phyloP scores from a whole-genome alignment of 2,797 vertebrate species.

The Sebastes dallii region DNA sequence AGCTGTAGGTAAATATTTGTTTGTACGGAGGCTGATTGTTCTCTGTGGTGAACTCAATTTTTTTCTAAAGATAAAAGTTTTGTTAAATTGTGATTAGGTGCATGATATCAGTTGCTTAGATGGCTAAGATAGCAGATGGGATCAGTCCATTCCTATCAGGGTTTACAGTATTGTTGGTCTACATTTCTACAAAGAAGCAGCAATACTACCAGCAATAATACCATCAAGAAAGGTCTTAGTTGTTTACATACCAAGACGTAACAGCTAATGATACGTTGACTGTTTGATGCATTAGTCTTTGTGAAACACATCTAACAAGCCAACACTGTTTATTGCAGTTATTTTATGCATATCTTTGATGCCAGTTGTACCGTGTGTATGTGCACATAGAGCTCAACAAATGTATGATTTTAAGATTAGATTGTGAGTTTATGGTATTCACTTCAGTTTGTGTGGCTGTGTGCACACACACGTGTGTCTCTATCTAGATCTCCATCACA shows the following conservation, averaged over 20 bases:
- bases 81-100: background rate
- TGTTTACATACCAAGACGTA: background rate
- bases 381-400: constrained; percentile 5
- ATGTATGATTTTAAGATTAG: constrained; percentile 45
- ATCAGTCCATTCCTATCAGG: background rate
- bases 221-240: background rate
- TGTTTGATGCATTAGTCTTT: background rate
- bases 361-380: constrained; percentile 1
- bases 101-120: background rate
- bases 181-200: background rate
- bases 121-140: too few species aligned
- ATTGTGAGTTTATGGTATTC: constrained; percentile 16
- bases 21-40: background rate
- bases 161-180: background rate
- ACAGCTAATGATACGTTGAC: constrained; percentile 11
- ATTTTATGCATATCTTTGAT: constrained; percentile 29
- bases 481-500: constrained; percentile 56
- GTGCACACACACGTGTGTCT: constrained; percentile 14
- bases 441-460: background rate
- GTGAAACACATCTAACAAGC: constrained; percentile 19
- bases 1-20: background rate
- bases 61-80: background rate
- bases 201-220: background rate
- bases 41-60: background rate
- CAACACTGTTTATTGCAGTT: constrained; percentile 5